These are phyloP conservation scores for Sceliomorpha sp. DNA, from an alignment of 2,888 invertebrate species.

Conservation along the genomic window DNA sequence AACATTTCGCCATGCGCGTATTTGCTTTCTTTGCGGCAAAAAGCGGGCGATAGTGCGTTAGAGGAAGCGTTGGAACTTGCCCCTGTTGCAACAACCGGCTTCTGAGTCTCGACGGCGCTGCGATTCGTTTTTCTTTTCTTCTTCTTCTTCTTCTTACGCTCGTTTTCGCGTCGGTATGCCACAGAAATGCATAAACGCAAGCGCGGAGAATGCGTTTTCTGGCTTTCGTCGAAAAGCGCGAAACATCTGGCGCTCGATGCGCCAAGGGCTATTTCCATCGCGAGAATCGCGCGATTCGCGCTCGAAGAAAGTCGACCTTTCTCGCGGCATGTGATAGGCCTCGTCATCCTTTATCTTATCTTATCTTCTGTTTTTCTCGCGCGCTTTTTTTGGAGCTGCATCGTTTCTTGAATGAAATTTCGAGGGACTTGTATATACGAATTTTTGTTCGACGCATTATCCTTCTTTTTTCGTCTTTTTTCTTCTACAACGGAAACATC, in stretches of 20 bases:
- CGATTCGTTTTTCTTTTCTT: slow-evolving; percentile 1
- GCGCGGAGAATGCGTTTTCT: slow-evolving; percentile 27
- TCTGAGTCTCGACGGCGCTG: not conserved
- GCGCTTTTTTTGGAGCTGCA: too few species aligned
- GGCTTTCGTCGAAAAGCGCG: slow-evolving; percentile 45
- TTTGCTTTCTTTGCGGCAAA: slow-evolving; percentile 1
- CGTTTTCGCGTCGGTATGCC: too few species aligned
- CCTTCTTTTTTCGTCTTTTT: too few species aligned
- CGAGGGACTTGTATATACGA: too few species aligned
- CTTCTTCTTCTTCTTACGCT: too few species aligned
- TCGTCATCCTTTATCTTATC: not conserved
- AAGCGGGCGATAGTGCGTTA: not conserved
- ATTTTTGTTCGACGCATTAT: too few species aligned
- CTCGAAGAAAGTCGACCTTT: slow-evolving; percentile 13
- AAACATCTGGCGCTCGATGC: slow-evolving; percentile 48
- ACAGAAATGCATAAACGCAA: slow-evolving; percentile 21
- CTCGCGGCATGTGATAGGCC: not conserved
- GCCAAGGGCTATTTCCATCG: slow-evolving; percentile 42
- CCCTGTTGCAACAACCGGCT: slow-evolving; percentile 1
- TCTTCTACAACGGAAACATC: too few species aligned
- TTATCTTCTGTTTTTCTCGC: not conserved
- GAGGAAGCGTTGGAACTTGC: slow-evolving; percentile 5
- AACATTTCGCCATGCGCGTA: not conserved
- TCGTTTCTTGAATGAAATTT: too few species aligned
- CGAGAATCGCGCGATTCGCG: slow-evolving; percentile 6